Evolutionary conservation across 2,797 vertebrate genomes (phyloP).

Genomic region (Mus minutoides): DNA sequence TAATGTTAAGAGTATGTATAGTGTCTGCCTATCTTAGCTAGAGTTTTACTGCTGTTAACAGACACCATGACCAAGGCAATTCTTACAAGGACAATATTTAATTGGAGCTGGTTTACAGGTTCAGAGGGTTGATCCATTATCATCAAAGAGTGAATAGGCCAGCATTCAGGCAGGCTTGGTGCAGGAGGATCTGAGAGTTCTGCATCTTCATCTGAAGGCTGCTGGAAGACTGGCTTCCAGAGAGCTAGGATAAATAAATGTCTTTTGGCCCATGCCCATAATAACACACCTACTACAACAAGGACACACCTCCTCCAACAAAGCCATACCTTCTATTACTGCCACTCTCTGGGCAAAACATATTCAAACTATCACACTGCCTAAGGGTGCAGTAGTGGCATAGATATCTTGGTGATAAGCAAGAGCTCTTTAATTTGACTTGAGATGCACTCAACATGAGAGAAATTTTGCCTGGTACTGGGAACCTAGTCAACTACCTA

Average conservation of each 20-base stretch:
- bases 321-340: background rate
- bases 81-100: background rate
- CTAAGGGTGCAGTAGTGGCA: background rate
- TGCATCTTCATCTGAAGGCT: background rate
- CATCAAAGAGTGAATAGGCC: background rate
- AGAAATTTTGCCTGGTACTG: background rate
- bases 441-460: background rate
- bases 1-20: background rate
- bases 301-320: too few relatives aligned
- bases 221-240: background rate
- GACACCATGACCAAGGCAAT: background rate
- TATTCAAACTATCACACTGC: background rate
- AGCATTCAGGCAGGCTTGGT: background rate
- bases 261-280: background rate
- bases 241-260: background rate
- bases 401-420: background rate
- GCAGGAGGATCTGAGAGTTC: background rate
- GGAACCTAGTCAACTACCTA: background rate
- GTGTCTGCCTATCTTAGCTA: background rate
- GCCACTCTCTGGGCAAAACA: background rate
- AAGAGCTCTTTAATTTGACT: background rate
- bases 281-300: background rate
- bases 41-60: background rate
- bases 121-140: background rate
- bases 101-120: background rate